Conservation (phyloP, 64 coral and sea anemone genomes). For the Stichodactyla helianthus region DNA sequence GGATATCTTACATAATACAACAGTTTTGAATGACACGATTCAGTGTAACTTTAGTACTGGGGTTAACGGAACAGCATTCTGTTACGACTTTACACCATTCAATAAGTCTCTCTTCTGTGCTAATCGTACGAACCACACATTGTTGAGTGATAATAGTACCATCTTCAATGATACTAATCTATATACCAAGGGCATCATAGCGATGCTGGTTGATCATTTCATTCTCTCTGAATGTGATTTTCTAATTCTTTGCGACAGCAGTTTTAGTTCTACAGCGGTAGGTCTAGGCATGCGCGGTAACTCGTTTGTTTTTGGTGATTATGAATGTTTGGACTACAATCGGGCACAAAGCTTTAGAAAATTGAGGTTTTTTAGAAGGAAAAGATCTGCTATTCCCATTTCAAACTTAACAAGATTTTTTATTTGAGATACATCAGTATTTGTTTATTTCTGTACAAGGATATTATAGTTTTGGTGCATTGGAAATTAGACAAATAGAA, state of each 20-base stretch:
- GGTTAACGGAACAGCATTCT: constrained; percentile 25
- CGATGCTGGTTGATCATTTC: constrained; percentile 79
- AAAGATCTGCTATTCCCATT: neutral
- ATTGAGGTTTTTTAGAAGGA: constrained; percentile 53
- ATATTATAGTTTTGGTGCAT: too few species aligned
- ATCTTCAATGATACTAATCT: constrained; percentile 32
- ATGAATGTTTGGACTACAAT: constrained; percentile 40
- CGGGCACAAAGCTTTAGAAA: constrained; percentile 36
- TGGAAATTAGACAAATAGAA: too few species aligned
- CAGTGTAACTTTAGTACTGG: constrained; percentile 68
- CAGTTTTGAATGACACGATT: constrained; percentile 35
- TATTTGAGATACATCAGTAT: too few species aligned
- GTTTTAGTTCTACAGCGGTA: constrained; percentile 88
- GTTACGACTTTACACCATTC: constrained; percentile 41
- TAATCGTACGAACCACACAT: constrained; percentile 48
- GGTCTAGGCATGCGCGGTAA: constrained; percentile 73
- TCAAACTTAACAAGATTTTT: too few species aligned
- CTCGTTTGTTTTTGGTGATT: constrained; percentile 62
- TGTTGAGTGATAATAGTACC: constrained; percentile 16
- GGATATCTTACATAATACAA: constrained; percentile 62
- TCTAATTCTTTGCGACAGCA: constrained; percentile 85
- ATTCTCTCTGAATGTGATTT: constrained; percentile 74
- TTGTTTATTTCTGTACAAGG: too few species aligned
- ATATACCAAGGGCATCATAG: constrained; percentile 70
- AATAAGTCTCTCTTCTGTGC: constrained; percentile 54